phyloP scores from a whole-genome alignment of 2,113 vertebrate genomes.

The Ceratotherium simum region DNA sequence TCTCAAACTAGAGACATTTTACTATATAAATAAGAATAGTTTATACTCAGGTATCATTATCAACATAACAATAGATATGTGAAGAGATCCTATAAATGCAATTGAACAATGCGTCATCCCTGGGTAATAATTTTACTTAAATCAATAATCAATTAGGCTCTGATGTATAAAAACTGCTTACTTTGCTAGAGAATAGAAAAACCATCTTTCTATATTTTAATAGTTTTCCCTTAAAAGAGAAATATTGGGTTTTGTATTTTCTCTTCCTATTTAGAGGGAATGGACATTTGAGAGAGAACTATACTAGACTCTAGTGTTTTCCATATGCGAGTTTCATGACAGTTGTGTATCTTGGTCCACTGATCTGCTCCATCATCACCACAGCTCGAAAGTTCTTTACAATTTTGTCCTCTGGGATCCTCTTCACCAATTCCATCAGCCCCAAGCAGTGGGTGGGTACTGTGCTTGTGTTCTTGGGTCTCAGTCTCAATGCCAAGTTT shows the following conservation, averaged over 20 bases:
- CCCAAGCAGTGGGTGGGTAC: slow-evolving; percentile 96
- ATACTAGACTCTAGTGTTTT: not conserved
- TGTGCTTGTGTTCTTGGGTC: slow-evolving; percentile 95
- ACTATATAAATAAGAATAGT: not conserved
- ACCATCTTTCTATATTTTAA: not conserved
- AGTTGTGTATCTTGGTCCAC: slow-evolving; percentile 96
- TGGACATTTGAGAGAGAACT: not conserved
- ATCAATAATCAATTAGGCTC: slow-evolving; percentile 29
- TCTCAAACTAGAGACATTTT: not conserved
- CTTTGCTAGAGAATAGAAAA: not conserved
- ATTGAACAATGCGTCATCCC: not conserved
- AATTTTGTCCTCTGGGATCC: slow-evolving; percentile 96
- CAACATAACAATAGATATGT: not conserved
- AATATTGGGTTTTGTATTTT: not conserved
- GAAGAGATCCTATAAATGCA: not conserved
- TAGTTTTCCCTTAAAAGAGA: not conserved
- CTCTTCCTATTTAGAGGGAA: not conserved
- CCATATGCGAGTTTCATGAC: slow-evolving; percentile 92
- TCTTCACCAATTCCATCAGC: slow-evolving; percentile 96
- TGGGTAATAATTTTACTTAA: slow-evolving; percentile 36
- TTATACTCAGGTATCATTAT: slow-evolving; percentile 24
- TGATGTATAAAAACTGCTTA: not conserved
- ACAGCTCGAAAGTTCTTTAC: slow-evolving; percentile 99
- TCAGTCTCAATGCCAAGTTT: slow-evolving; percentile 97
- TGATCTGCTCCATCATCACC: slow-evolving; percentile 98